phyloP scores from a whole-genome alignment of 2,113 vertebrate species.

The Fregetta grallaria region DNA sequence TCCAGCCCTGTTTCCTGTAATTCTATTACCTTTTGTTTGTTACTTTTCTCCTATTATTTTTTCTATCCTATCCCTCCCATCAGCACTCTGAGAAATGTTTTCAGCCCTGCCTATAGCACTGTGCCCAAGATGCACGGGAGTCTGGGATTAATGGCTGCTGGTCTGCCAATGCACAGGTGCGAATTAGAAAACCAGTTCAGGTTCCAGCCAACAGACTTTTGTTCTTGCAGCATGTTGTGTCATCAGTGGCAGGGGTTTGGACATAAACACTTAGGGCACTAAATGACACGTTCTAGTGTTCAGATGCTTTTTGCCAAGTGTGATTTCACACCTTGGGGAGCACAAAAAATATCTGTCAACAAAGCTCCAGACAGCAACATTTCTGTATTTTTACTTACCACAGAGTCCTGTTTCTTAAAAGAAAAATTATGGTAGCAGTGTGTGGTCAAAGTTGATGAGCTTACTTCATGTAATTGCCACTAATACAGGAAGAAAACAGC shows the following conservation, averaged over 20 bases:
- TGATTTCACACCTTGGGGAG: slow-evolving; percentile 17
- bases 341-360: neutral
- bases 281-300: neutral
- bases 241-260: neutral
- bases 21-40: neutral
- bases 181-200: neutral
- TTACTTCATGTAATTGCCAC: neutral
- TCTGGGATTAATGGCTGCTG: neutral
- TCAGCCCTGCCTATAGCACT: neutral
- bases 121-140: neutral
- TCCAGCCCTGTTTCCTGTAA: neutral
- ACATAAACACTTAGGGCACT: neutral
- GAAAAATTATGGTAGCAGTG: neutral
- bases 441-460: neutral
- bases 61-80: neutral
- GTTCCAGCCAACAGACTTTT: slow-evolving; percentile 6
- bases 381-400: neutral
- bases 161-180: slow-evolving; percentile 26
- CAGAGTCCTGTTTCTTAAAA: neutral
- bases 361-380: neutral
- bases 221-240: neutral
- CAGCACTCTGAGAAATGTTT: neutral
- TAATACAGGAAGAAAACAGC: neutral
- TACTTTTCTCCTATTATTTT: neutral
- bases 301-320: neutral